Evolutionary conservation across 1,140 invertebrate species (phyloP), one percentile per base, ranked within the genome.

Genomic region (Polypedilum pembai): DNA sequence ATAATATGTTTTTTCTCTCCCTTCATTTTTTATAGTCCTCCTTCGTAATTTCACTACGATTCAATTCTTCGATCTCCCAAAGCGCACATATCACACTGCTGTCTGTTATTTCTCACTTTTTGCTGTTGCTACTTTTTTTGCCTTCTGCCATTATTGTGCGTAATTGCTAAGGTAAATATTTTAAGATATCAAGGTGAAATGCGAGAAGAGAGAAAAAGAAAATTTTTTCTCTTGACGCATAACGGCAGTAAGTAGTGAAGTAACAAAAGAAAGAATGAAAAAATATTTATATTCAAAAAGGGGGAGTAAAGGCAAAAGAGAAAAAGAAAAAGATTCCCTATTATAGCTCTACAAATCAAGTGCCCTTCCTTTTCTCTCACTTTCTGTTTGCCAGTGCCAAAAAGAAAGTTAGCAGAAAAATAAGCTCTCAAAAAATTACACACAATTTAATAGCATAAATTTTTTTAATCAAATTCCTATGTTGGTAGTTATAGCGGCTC

Each of bases 401-500:
- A 56, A 10, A 56, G 15, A 8, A 45, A 45, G 41, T 45, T 66
- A 69, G 65, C 0, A 20, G 18, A 69, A 69, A 69, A 69, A 21
- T 69, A 69, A 69, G 20, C 65, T 69, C 45, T 69, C 65, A 21
- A 69, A 69, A 33, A 15, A 56, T 56, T 69, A 69, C 65, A 69
- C 65, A 69, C 65, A 69, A 69, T 69, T 69, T 69, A 69, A 69
- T 69, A 5, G 65, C 65, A 69, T 69, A 69, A 69, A 69, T 69
- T 69, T 69, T 56, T 69, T 69, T 69, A 69, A 69, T 69, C 65
- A 69, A 69, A 69, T 69, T 69, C 65, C 65, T 69, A 18, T 69
- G 65, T 69, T 20, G 65, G 65, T 69, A 69, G 65, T 69, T 69
- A 69, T 17, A 56, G 45, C 10, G 45, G 10, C 45, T 17, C 24